Percentiles rank a stretch among this genome's conserved stretches.
Evolutionary conservation across 2,797 vertebrate genomes (phyloP).

Genomic region (Mormyrops boulengeri): DNA sequence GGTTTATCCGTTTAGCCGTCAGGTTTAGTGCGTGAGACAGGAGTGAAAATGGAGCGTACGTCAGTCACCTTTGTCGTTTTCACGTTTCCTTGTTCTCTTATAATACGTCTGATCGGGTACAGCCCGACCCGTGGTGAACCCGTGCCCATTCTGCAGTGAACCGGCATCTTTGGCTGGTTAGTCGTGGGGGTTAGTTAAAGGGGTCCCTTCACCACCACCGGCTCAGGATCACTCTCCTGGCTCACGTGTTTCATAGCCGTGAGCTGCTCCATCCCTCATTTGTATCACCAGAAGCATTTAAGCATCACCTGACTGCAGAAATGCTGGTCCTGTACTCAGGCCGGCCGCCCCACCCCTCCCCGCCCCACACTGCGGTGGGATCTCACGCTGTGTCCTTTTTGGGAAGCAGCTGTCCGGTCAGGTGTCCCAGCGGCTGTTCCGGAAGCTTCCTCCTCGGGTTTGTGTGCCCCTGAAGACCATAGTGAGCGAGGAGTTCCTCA

Average conservation of each 20-base stretch:
- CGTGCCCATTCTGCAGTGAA: neutral
- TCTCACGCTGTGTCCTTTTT: neutral
- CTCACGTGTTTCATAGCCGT: neutral
- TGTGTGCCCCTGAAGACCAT: constrained; percentile 87
- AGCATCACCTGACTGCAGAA: neutral
- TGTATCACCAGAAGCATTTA: neutral
- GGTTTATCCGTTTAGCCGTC: neutral
- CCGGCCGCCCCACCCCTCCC: neutral
- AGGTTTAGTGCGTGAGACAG: neutral
- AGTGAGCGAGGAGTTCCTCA: constrained; percentile 84
- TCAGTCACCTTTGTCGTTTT: neutral
- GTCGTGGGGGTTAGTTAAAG: neutral
- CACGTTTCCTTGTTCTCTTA: neutral
- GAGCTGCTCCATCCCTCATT: neutral
- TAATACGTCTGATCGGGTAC: neutral
- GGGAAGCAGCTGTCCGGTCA: constrained; percentile 74
- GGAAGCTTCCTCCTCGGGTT: constrained; percentile 83
- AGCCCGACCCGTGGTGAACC: neutral
- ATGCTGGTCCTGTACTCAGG: neutral
- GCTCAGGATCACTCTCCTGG: neutral
- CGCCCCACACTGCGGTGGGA: neutral
- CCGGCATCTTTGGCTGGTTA: neutral
- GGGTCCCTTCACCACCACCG: neutral
- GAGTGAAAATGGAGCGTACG: neutral
- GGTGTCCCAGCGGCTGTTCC: constrained; percentile 80